These are phyloP conservation scores for Netelia melanura DNA, from an alignment of 2,888 invertebrate genomes.

Conservation along the genomic window DNA sequence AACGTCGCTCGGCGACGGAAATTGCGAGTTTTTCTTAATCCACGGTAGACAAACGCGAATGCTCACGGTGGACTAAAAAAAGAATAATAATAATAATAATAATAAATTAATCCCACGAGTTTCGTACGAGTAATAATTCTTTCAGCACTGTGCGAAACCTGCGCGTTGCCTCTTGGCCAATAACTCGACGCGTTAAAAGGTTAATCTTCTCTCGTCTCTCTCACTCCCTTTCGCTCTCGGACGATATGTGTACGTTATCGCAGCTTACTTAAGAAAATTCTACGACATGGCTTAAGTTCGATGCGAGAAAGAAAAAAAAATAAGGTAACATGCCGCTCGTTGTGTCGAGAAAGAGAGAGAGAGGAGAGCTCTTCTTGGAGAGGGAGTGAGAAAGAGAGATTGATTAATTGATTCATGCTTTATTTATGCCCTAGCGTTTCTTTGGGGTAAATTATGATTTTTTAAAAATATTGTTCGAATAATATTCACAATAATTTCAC, in stretches of 20 bases:
- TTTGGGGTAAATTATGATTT: too few relatives aligned
- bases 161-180: conserved; percentile 23
- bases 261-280: conserved; percentile 13
- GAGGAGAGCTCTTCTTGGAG: not conserved
- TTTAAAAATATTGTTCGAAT: too few relatives aligned
- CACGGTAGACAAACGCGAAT: too few relatives aligned
- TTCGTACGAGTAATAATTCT: conserved; percentile 41
- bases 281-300: not conserved
- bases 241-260: conserved; percentile 1
- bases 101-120: conserved; percentile 14
- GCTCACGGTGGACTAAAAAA: too few relatives aligned
- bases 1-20: too few relatives aligned
- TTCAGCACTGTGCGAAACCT: conserved; percentile 27
- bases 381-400: not conserved
- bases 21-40: too few relatives aligned
- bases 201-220: conserved; percentile 52
- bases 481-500: too few relatives aligned
- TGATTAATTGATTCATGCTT: too few relatives aligned
- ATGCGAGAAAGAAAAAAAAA: too few relatives aligned
- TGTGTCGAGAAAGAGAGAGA: not conserved
- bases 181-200: conserved; percentile 45
- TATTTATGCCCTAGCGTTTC: too few relatives aligned
- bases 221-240: not conserved
- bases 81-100: not conserved
- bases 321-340: not conserved